Base-by-base conservation (phyloP, 1,140 invertebrate species). In the Eubasilissa regina region DNA sequence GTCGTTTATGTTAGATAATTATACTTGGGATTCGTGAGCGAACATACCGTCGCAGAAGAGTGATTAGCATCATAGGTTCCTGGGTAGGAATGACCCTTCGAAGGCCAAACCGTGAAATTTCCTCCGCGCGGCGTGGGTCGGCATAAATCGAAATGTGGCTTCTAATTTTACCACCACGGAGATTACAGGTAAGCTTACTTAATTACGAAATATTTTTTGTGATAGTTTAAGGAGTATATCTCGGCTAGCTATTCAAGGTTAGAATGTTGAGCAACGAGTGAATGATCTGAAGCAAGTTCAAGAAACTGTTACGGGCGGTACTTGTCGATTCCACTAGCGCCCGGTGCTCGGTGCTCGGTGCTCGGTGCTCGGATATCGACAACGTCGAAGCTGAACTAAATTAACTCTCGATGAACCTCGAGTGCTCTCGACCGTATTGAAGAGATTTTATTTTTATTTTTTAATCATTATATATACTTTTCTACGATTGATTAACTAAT, bases 21-120 rank as follows among this genome's bases (percentile, higher is more conserved):
- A 70, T 53, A 48, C 19, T 25, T 19, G 8, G 15, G 3, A 6
- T 4, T 70, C 64, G 1, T 48, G 25, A 47, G 66, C 17, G 51
- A 70, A 74, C 53, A 17, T 15, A 56, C 56, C 51, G 25, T 74
- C 21, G 15, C 13, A 56, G 35, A 55, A 35, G 25, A 35, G 25
- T 6, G 25, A 58, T 58, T 56, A 74, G 53, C 17, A 58, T 74
- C 35, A 19, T 12, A 25, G 62, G 60, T 77, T 51, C 35, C 47
- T 12, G 44, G 62, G 75, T 77, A 66, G 60, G 60, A 77, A 66
- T 77, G 75, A 77, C 58, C 75, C 75, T 77, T 53, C 21, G 75
- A 68, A 77, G 75, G 75, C 66, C 47, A 51, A 12, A 44, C 13
- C 35, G 25, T 35, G 25, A 35, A 35, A 35, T 35, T 35, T 35